These are phyloP conservation scores for Epinotia bilunana DNA, from an alignment of 2,888 invertebrate genomes.

Conservation along the genomic window DNA sequence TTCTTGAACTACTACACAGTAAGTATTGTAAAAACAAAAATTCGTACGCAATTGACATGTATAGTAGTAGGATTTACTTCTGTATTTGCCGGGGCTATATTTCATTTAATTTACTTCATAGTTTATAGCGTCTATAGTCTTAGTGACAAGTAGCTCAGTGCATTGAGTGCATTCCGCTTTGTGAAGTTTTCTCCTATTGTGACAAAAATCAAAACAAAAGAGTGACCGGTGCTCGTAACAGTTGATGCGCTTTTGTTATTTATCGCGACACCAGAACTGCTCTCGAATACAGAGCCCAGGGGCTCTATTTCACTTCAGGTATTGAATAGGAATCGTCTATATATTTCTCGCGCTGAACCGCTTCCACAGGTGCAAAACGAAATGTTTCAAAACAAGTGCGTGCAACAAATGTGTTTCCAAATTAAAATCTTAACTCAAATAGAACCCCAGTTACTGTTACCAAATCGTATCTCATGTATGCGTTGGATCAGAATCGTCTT, in stretches of 20 bases:
- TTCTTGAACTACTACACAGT: no score
- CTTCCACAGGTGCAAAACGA: not conserved
- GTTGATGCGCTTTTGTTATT: constrained; percentile 42
- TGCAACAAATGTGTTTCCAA: not conserved
- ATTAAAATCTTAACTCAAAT: not conserved
- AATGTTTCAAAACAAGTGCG: not conserved
- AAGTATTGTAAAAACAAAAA: no score
- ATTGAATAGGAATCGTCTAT: not conserved
- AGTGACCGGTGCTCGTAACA: constrained; percentile 21
- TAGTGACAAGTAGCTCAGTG: not conserved
- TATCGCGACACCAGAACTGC: constrained; percentile 9
- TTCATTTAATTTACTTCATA: not conserved
- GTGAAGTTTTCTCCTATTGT: constrained; percentile 4
- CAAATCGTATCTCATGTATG: not conserved
- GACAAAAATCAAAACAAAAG: constrained; percentile 29
- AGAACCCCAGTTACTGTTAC: not conserved
- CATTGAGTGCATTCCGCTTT: not conserved
- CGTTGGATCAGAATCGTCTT: not conserved
- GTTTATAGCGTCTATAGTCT: not conserved
- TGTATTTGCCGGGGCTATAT: not conserved
- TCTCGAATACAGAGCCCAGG: not conserved
- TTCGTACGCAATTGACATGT: no score
- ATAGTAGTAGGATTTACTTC: no score
- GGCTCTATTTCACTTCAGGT: not conserved
- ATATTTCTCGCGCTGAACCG: not conserved